Conservation (phyloP, 92 coral and sea anemone species). For the Nematostella vectensis region DNA sequence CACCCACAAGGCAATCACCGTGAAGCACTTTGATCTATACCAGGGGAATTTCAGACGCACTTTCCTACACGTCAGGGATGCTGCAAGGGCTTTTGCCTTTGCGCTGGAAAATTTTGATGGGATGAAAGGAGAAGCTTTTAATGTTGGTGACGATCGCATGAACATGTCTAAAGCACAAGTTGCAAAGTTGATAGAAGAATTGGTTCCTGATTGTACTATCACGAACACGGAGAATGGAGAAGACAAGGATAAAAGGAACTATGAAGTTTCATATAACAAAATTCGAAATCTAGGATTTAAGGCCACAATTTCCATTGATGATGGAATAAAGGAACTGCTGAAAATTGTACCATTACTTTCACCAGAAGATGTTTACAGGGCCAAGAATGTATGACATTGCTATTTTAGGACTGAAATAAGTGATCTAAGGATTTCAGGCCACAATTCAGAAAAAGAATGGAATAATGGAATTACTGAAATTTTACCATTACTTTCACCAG, state of each 20-base stretch:
- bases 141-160: slow-evolving; percentile 89
- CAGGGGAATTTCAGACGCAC: slow-evolving; percentile 92
- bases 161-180: slow-evolving; percentile 84
- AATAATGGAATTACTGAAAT: slow-evolving; percentile 61
- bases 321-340: slow-evolving; percentile 73
- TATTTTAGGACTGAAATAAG: not conserved
- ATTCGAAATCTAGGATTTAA: slow-evolving; percentile 67
- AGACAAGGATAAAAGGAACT: slow-evolving; percentile 85
- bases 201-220: slow-evolving; percentile 65
- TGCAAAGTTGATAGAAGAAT: slow-evolving; percentile 52
- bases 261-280: slow-evolving; percentile 79
- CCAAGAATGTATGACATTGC: slow-evolving; percentile 50
- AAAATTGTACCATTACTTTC: slow-evolving; percentile 72
- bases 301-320: slow-evolving; percentile 56
- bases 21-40: slow-evolving; percentile 75
- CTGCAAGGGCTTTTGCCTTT: slow-evolving; percentile 81
- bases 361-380: slow-evolving; percentile 55
- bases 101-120: slow-evolving; percentile 58
- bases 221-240: slow-evolving; percentile 63
- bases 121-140: slow-evolving; percentile 77
- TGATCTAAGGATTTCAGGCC: slow-evolving; percentile 74
- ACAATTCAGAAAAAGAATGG: slow-evolving; percentile 64
- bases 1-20: slow-evolving; percentile 75
- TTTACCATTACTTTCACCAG: slow-evolving; percentile 63
- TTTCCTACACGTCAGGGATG: slow-evolving; percentile 88